Evolutionary conservation across 2,113 vertebrate genomes (phyloP).

Genomic region (Neofelis nebulosa): DNA sequence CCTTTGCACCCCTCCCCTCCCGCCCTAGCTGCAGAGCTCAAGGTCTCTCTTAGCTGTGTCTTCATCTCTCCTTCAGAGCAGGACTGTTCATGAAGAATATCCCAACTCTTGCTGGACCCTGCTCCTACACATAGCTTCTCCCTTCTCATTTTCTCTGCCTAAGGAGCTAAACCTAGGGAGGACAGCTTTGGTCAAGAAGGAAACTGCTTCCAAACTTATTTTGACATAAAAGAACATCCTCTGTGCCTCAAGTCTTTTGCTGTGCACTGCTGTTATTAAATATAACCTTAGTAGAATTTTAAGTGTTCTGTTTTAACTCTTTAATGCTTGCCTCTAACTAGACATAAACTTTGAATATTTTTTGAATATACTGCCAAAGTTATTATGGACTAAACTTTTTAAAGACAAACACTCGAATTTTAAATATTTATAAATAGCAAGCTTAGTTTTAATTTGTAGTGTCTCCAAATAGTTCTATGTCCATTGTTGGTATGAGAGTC

Average conservation of each 20-base stretch:
- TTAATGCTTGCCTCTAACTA: neutral
- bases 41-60: neutral
- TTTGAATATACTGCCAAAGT: neutral
- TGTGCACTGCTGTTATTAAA: neutral
- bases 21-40: no score
- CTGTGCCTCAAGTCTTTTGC: neutral
- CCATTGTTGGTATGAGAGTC: neutral
- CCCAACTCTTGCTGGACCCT: neutral
- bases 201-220: neutral
- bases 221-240: neutral
- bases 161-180: neutral
- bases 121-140: neutral
- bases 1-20: rapidly evolving
- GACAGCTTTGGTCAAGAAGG: neutral
- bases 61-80: neutral
- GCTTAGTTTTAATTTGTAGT: neutral
- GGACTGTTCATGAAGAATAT: neutral
- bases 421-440: slow-evolving; percentile 10
- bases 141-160: neutral
- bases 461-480: neutral
- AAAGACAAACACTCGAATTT: slow-evolving; percentile 13
- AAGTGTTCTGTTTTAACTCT: neutral
- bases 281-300: neutral
- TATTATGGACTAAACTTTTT: neutral
- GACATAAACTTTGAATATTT: neutral